A percentile compares a stretch with the other conserved stretches of the same genome.
These are phyloP conservation scores for Amphipoea oculea DNA, from an alignment of 2,888 invertebrate genomes.

Conservation along the genomic window DNA sequence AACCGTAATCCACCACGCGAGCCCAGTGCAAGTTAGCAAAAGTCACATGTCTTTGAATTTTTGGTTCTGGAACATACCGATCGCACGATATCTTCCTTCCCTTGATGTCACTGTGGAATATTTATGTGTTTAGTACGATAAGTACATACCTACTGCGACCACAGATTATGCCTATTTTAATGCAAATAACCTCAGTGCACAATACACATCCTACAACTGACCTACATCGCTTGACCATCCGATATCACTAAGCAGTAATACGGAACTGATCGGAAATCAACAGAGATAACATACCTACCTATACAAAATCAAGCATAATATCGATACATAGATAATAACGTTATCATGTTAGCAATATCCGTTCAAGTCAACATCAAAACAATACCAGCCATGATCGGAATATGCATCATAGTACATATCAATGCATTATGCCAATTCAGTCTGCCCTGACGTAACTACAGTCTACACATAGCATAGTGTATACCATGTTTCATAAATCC, in stretches of 20 bases:
- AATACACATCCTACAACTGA: slow-evolving; percentile 40
- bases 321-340: slow-evolving; percentile 56
- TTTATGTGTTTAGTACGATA: not conserved
- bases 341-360: slow-evolving; percentile 59
- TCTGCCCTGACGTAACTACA: slow-evolving; percentile 24
- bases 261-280: slow-evolving; percentile 54
- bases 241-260: slow-evolving; percentile 31
- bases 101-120: not conserved
- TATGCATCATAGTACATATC: slow-evolving; percentile 54
- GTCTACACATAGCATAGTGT: slow-evolving; percentile 25
- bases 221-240: slow-evolving; percentile 39
- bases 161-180: slow-evolving; percentile 13
- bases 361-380: slow-evolving; percentile 59
- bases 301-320: slow-evolving; percentile 60
- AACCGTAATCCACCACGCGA: not conserved
- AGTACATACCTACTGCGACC: not conserved
- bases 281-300: slow-evolving; percentile 50
- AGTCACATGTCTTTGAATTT: not conserved
- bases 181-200: slow-evolving; percentile 18
- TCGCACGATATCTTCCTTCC: not conserved
- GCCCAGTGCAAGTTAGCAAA: not conserved
- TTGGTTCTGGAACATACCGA: not conserved
- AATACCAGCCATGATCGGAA: slow-evolving; percentile 49
- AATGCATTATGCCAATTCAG: slow-evolving; percentile 48
- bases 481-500: slow-evolving; percentile 66